phyloP scores from a whole-genome alignment of 2,888 invertebrate genomes.

The Pachliopta kotzebuea region DNA sequence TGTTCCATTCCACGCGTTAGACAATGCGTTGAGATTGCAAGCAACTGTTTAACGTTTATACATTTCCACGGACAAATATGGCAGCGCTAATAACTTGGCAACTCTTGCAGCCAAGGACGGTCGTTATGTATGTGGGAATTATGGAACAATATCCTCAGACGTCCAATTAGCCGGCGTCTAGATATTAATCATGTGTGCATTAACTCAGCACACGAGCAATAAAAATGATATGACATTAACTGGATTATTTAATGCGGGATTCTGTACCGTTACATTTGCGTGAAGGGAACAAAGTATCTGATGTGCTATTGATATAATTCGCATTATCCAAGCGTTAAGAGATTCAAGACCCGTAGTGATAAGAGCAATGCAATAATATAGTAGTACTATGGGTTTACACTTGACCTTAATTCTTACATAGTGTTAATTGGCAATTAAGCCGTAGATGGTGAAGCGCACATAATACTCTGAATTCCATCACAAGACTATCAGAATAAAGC shows the following conservation, averaged over 20 bases:
- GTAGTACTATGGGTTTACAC: too few relatives aligned
- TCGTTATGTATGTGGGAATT: conserved; percentile 30
- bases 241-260: conserved; percentile 20
- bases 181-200: conserved; percentile 23
- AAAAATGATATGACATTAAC: conserved; percentile 25
- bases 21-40: neutral
- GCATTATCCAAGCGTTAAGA: neutral
- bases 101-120: conserved; percentile 20
- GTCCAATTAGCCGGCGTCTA: conserved; percentile 29
- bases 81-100: conserved; percentile 18
- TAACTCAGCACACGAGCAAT: conserved; percentile 17
- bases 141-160: conserved; percentile 27
- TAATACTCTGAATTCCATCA: too few relatives aligned
- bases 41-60: conserved; percentile 13
- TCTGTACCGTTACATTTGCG: conserved; percentile 16
- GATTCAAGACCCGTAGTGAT: neutral
- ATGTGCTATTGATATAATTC: neutral
- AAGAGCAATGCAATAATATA: too few relatives aligned
- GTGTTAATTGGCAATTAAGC: too few relatives aligned
- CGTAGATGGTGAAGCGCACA: too few relatives aligned
- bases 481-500: too few relatives aligned
- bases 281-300: neutral
- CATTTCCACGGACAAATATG: conserved; percentile 26
- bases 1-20: neutral
- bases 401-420: too few relatives aligned